Evolutionary conservation across 2,888 invertebrate genomes (phyloP).

Genomic region (Cryptus armator): DNA sequence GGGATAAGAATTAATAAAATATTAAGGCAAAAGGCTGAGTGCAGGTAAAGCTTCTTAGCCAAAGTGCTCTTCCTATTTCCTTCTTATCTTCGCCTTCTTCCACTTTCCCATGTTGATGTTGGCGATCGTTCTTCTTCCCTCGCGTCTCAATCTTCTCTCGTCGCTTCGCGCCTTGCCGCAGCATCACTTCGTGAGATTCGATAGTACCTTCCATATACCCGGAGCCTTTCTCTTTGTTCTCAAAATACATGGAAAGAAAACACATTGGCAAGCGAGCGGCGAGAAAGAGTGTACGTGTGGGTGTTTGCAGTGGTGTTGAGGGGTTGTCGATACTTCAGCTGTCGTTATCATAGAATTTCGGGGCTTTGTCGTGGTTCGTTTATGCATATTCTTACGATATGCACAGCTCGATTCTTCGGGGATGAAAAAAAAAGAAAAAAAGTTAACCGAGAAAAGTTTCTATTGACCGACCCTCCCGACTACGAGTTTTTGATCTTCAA

Average conservation of each 20-base stretch:
- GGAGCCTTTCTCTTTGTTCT: constrained; percentile 35
- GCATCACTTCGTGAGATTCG: constrained; percentile 9
- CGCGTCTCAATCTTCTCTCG: constrained; percentile 51
- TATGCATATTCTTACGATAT: background rate
- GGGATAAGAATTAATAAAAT: constrained; percentile 79
- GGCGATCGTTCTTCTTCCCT: constrained; percentile 24
- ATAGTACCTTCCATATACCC: constrained; percentile 1
- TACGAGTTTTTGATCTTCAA: background rate
- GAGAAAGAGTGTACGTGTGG: background rate
- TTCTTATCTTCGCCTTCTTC: constrained; percentile 29
- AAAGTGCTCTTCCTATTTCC: constrained; percentile 70
- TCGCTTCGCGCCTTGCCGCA: constrained; percentile 11
- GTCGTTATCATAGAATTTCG: constrained; percentile 27
- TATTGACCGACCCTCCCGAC: background rate
- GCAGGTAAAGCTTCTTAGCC: constrained; percentile 79
- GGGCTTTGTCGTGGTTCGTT: background rate
- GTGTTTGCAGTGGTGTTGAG: background rate
- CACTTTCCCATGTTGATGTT: constrained; percentile 47
- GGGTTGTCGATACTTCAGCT: constrained; percentile 26
- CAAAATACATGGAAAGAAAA: constrained; percentile 42
- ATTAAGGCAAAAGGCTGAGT: constrained; percentile 77
- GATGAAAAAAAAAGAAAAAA: constrained; percentile 9
- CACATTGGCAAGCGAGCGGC: constrained; percentile 17
- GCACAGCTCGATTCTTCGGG: background rate
- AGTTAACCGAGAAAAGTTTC: background rate